A percentile compares a stretch with the other conserved stretches of the same genome.
phyloP scores from a whole-genome alignment of 2,113 vertebrate genomes.

The Tympanuchus pallidicinctus region DNA sequence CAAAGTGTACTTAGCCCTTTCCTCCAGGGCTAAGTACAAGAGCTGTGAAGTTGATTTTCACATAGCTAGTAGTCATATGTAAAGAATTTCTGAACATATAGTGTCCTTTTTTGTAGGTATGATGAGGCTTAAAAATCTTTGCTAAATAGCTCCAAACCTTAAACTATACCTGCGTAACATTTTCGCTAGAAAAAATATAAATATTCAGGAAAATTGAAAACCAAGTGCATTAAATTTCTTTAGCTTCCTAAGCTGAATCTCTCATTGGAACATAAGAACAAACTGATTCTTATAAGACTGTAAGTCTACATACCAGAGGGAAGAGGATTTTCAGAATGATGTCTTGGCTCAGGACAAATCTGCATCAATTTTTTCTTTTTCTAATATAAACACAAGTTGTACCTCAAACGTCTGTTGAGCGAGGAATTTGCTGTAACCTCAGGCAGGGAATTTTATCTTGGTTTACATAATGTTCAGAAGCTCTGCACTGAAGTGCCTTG shows the following conservation, averaged over 20 bases:
- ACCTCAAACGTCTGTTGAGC: not conserved
- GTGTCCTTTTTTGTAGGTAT: not conserved
- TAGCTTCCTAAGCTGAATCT: not conserved
- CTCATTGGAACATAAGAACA: not conserved
- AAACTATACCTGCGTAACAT: not conserved
- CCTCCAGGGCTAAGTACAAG: not conserved
- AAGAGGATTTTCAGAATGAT: not conserved
- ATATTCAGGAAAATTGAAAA: not conserved
- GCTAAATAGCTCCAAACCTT: not conserved
- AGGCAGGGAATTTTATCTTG: not conserved
- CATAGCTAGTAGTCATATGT: not conserved
- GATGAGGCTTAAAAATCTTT: not conserved
- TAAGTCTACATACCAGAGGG: not conserved
- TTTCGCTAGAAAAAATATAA: not conserved
- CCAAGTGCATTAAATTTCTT: not conserved
- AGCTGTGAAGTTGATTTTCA: not conserved
- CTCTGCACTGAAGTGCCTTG: not conserved
- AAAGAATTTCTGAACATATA: not conserved
- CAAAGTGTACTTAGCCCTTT: not conserved
- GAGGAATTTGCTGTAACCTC: conserved; percentile 17
- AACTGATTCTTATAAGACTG: not conserved
- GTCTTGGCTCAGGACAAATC: not conserved
- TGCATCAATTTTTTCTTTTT: not conserved
- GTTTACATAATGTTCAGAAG: conserved; percentile 17
- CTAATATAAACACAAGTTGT: not conserved